These are phyloP conservation scores for Nemotelus pantherinus DNA, from an alignment of 2,888 invertebrate genomes.

Conservation along the genomic window DNA sequence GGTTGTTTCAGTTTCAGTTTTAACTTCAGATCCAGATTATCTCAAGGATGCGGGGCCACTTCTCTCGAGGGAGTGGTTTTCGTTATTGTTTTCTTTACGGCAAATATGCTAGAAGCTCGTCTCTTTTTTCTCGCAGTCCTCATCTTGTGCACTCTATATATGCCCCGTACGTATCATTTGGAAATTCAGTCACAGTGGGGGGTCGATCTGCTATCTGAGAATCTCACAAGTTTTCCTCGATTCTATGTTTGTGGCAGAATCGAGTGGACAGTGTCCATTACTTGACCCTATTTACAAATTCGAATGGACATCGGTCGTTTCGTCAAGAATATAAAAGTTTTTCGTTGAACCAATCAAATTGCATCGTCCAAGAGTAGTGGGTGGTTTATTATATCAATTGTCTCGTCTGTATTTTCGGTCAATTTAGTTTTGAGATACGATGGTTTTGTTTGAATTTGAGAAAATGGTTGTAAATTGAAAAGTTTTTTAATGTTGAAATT, in stretches of 20 bases:
- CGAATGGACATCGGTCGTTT: constrained; percentile 41
- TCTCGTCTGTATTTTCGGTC: constrained; percentile 46
- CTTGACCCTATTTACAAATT: constrained; percentile 48
- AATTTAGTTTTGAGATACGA: constrained; percentile 44
- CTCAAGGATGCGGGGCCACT: constrained; percentile 43
- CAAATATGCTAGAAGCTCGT: constrained; percentile 26
- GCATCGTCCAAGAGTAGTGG: constrained; percentile 34
- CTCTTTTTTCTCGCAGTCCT: constrained; percentile 13
- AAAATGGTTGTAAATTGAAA: not conserved
- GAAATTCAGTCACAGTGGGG: constrained; percentile 8
- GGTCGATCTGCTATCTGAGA: constrained; percentile 3
- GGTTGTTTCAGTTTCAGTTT: constrained; percentile 28
- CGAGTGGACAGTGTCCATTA: constrained; percentile 31
- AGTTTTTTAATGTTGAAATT: not conserved
- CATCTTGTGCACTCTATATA: not conserved
- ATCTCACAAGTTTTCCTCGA: not conserved
- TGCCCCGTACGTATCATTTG: constrained; percentile 19
- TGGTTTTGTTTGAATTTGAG: not conserved
- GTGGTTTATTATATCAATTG: constrained; percentile 47
- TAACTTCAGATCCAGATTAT: constrained; percentile 47
- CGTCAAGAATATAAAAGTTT: constrained; percentile 15
- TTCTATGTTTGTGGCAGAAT: constrained; percentile 13
- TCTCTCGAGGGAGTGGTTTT: constrained; percentile 49
- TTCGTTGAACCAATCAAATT: constrained; percentile 49
- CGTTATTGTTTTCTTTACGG: constrained; percentile 50